Evolutionary conservation across 2,888 invertebrate genomes (phyloP).

Genomic region (Endotricha flammealis): DNA sequence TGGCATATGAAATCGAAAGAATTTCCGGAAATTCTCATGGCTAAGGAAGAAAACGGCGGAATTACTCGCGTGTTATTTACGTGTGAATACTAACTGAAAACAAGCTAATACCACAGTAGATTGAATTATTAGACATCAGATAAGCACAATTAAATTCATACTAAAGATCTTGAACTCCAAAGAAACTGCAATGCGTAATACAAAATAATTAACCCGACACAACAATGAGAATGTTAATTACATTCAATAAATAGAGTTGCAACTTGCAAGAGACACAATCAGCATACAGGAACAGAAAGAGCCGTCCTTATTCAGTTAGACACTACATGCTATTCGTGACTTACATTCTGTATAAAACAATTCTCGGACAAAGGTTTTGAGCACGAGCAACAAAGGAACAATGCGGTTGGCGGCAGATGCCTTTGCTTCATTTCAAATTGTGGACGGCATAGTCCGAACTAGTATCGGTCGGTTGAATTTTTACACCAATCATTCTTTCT

Average conservation of each 20-base stretch:
- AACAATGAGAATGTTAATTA: slow-evolving; percentile 1
- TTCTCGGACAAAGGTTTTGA: slow-evolving; percentile 73
- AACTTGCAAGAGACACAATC: slow-evolving; percentile 1
- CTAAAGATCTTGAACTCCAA: no score
- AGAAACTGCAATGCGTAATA: no score
- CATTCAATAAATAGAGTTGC: slow-evolving; percentile 1
- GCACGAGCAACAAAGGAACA: slow-evolving; percentile 44
- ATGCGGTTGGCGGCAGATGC: slow-evolving; percentile 49
- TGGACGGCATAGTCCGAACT: slow-evolving; percentile 46
- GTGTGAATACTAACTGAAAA: no score
- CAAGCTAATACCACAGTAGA: no score
- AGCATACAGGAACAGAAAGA: slow-evolving; percentile 27
- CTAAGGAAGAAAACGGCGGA: no score
- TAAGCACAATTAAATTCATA: no score
- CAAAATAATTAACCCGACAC: neutral
- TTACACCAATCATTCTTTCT: slow-evolving; percentile 15
- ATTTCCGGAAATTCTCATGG: no score
- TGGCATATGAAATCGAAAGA: no score
- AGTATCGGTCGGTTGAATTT: slow-evolving; percentile 17
- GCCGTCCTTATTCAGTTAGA: slow-evolving; percentile 65
- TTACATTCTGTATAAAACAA: slow-evolving; percentile 76
- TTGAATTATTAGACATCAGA: no score
- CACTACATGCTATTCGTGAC: slow-evolving; percentile 74
- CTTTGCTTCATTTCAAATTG: slow-evolving; percentile 70
- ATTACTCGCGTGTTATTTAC: no score